Base-by-base conservation (phyloP, 1,140 invertebrate species). In the Drosophila simulans region DNA sequence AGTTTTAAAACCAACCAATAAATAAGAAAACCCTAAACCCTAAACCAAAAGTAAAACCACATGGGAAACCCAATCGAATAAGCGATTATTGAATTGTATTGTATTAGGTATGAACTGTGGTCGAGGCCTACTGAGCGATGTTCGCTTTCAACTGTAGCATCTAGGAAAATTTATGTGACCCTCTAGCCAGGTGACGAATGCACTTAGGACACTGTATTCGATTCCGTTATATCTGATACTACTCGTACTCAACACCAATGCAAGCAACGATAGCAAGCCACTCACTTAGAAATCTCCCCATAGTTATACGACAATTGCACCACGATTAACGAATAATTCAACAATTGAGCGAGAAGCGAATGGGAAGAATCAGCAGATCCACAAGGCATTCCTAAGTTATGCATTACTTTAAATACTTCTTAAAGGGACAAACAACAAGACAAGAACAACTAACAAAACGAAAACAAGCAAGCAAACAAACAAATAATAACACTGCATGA, bases 121-220 rank as follows among this genome's bases (percentile, higher is more conserved):
- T 80, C 63, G 42, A 82, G 71, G 65, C 74, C 80, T 83, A 71
- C 71, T 91, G 89, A 91, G 90, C 89, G 90, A 91, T 91, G 81
- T 91, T 91, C 90, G 90, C 90, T 91, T 89, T 80, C 77, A 83
- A 91, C 90, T 91, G 82, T 83, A 91, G 79, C 62, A 71, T 71
- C 51, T 89, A 83, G 77, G 45, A 77, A 34, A 75, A 72, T 80
- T 53, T 80, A 91, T 84, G 75, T 88, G 78, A 86, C 69, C 55
- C 79, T 72, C 51, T 64, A 75, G 68, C 49, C 52, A 60, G 42
- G 71, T 58, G 62, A 39, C 54, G 54, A 58, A 57, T 27, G 31
- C 59, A 65, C 58, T 54, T 62, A 62, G 59, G 37, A 52, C 64
- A 60, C 62, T 62, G 65, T 70, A 48, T 55, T 53, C 63, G 39